A percentile compares a stretch with the other conserved stretches of the same genome.
Evolutionary conservation across 2,113 vertebrate species (phyloP).

Genomic region (Globicephala melas): DNA sequence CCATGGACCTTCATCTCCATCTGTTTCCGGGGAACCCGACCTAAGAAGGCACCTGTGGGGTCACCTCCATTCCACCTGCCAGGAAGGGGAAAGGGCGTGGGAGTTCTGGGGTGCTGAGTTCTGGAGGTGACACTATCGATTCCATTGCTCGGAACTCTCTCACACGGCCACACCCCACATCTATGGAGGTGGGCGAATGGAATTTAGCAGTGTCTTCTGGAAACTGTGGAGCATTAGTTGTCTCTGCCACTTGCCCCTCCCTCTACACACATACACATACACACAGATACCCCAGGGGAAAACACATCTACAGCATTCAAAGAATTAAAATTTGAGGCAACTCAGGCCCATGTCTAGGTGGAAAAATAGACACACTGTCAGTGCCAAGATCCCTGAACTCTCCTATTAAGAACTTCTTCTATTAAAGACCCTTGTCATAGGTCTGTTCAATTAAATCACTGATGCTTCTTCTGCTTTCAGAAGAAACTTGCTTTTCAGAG

Average conservation of each 20-base stretch:
- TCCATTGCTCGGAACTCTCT: background rate
- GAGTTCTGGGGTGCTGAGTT: background rate
- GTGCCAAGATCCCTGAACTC: background rate
- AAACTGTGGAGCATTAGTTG: background rate
- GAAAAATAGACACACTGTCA: background rate
- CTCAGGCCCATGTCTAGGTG: background rate
- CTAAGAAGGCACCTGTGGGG: background rate
- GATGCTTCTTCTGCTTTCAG: background rate
- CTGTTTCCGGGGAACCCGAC: background rate
- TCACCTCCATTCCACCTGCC: background rate
- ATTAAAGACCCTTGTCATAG: background rate
- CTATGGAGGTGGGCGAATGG: background rate
- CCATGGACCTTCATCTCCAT: background rate
- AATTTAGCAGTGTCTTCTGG: background rate
- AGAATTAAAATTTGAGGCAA: background rate
- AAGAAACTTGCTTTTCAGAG: background rate
- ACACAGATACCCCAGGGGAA: background rate
- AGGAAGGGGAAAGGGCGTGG: background rate
- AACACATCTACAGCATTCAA: background rate
- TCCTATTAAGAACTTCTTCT: background rate
- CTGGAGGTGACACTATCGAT: no score
- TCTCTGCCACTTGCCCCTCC: background rate
- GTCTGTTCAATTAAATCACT: background rate
- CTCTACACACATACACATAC: background rate
- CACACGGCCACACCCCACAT: no score